phyloP scores from a whole-genome alignment of 2,888 invertebrate species.

The Acronicta psi region DNA sequence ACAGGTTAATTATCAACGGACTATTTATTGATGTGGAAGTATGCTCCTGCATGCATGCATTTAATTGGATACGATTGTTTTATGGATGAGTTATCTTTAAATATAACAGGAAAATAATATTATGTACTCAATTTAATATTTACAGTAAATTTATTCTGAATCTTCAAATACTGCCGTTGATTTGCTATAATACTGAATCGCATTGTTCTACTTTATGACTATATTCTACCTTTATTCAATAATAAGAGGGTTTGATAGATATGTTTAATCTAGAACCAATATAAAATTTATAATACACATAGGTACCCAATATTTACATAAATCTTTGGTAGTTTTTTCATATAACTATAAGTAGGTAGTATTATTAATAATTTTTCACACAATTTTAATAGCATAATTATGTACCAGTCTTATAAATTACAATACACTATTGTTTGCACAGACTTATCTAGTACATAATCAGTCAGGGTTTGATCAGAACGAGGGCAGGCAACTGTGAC shows the following conservation, averaged over 20 bases:
- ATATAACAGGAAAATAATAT: slow-evolving; percentile 35
- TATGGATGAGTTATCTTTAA: slow-evolving; percentile 17
- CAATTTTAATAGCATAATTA: slow-evolving; percentile 52
- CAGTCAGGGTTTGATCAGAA: slow-evolving; percentile 59
- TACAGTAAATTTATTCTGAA: slow-evolving; percentile 4
- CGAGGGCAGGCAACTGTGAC: slow-evolving; percentile 47
- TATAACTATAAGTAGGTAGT: slow-evolving; percentile 54
- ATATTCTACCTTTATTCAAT: slow-evolving; percentile 40
- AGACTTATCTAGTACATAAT: slow-evolving; percentile 47
- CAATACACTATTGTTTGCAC: slow-evolving; percentile 49
- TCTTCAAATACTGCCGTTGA: slow-evolving; percentile 19
- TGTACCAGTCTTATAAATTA: slow-evolving; percentile 63
- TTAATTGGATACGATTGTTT: neutral
- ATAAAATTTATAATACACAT: slow-evolving; percentile 55
- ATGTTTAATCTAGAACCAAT: slow-evolving; percentile 39
- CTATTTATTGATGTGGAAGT: slow-evolving; percentile 10
- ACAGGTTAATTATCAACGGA: too few species aligned
- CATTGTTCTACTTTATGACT: slow-evolving; percentile 42
- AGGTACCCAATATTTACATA: slow-evolving; percentile 56
- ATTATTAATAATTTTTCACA: slow-evolving; percentile 60
- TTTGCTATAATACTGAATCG: slow-evolving; percentile 51
- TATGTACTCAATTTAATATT: slow-evolving; percentile 1
- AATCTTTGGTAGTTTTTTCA: slow-evolving; percentile 63
- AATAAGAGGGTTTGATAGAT: slow-evolving; percentile 37
- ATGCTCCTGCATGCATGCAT: too few species aligned